Percentiles rank a stretch among this genome's conserved stretches.
Evolutionary conservation across 2,888 invertebrate genomes (phyloP).

Genomic region (Aporophyla lueneburgensis): DNA sequence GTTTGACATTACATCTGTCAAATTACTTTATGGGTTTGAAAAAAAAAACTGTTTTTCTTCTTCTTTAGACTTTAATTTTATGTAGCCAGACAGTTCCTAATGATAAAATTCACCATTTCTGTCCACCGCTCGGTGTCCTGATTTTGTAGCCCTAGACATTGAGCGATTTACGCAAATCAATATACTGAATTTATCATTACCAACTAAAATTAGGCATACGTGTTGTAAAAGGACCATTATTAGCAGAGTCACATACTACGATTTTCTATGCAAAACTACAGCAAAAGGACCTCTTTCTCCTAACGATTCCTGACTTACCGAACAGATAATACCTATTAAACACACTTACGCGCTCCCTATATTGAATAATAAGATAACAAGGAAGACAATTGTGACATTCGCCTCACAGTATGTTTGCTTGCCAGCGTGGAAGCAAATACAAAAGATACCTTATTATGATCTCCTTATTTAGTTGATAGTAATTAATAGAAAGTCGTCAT

Average conservation of each 20-base stretch:
- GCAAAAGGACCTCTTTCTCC: neutral
- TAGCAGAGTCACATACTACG: neutral
- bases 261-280: neutral
- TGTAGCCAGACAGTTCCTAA: too few relatives aligned
- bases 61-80: too few relatives aligned
- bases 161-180: too few relatives aligned
- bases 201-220: too few relatives aligned
- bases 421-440: constrained; percentile 64
- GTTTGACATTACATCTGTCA: too few relatives aligned
- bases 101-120: too few relatives aligned
- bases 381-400: constrained; percentile 53
- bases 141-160: too few relatives aligned
- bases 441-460: constrained; percentile 34
- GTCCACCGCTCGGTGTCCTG: too few relatives aligned
- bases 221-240: too few relatives aligned
- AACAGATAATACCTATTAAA: constrained; percentile 29
- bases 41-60: too few relatives aligned
- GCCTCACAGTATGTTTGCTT: constrained; percentile 53
- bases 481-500: constrained; percentile 37
- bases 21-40: too few relatives aligned
- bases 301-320: constrained; percentile 1
- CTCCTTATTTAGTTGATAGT: constrained; percentile 56
- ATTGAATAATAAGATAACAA: constrained; percentile 54
- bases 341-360: constrained; percentile 16
- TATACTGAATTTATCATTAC: too few relatives aligned